Evolutionary conservation across 2,888 invertebrate genomes (phyloP).

Genomic region (Lasioglossum morio): DNA sequence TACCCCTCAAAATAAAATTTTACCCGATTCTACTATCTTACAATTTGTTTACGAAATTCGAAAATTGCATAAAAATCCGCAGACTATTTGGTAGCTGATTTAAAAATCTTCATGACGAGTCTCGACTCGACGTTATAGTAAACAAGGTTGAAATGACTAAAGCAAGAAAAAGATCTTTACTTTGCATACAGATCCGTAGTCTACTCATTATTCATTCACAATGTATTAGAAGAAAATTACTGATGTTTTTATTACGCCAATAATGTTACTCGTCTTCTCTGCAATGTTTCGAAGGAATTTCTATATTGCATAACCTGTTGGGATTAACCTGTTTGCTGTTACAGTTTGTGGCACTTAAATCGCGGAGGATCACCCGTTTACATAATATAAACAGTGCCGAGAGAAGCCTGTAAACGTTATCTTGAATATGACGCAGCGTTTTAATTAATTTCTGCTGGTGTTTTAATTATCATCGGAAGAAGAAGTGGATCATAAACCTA

Average conservation of each 20-base stretch:
- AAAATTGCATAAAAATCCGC: too few species aligned
- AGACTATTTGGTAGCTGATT: too few species aligned
- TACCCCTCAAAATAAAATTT: too few species aligned
- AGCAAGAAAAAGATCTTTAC: neutral
- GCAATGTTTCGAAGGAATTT: neutral
- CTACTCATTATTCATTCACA: neutral
- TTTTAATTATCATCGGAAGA: neutral
- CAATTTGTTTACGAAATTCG: too few species aligned
- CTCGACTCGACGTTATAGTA: too few species aligned
- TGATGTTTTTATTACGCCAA: neutral
- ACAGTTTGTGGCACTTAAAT: neutral
- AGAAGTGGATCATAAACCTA: neutral
- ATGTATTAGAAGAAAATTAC: neutral
- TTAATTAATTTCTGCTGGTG: neutral
- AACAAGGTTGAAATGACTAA: neutral
- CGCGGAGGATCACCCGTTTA: neutral
- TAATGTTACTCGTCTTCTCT: neutral
- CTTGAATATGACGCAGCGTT: neutral
- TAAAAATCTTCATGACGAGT: too few species aligned
- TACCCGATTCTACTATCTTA: too few species aligned
- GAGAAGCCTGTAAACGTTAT: neutral
- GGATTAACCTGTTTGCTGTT: neutral
- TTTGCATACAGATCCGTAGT: neutral
- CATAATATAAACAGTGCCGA: neutral
- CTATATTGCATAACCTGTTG: neutral